Percentiles rank a stretch among this genome's conserved stretches.
Conservation (phyloP, 1,140 invertebrate genomes). For the Choristoneura fumiferana region DNA sequence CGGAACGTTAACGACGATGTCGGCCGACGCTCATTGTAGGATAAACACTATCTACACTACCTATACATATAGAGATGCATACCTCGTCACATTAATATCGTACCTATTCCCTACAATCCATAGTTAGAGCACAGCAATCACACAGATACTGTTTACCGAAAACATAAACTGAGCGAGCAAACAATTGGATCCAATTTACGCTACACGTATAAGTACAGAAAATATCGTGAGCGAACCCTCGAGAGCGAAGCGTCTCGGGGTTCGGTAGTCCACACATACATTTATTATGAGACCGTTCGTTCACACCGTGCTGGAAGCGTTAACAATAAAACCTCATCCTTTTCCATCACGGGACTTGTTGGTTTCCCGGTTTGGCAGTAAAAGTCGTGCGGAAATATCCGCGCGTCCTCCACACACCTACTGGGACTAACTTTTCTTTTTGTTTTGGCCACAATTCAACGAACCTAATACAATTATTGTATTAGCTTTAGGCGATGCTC, state of each 20-base stretch:
- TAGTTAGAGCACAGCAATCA: too few species aligned
- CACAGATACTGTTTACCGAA: not conserved
- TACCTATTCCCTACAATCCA: too few species aligned
- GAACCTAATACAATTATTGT: constrained; percentile 4
- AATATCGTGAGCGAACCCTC: constrained; percentile 8
- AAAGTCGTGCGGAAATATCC: not conserved
- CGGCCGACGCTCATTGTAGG: not conserved
- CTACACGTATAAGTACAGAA: not conserved
- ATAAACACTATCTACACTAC: too few species aligned
- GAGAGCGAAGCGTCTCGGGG: constrained; percentile 7
- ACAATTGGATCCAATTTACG: constrained; percentile 4
- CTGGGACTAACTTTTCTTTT: not conserved
- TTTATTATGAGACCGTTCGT: constrained; percentile 13
- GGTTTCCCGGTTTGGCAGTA: not conserved
- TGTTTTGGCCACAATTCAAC: not conserved
- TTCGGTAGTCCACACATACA: constrained; percentile 2
- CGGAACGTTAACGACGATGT: constrained; percentile 1
- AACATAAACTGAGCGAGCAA: not conserved
- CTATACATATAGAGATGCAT: too few species aligned
- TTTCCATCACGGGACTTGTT: constrained; percentile 8
- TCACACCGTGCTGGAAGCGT: constrained; percentile 9
- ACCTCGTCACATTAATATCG: too few species aligned
- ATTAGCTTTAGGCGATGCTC: not conserved
- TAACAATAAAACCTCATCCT: constrained; percentile 15
- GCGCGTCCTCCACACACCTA: not conserved